Evolutionary conservation across 2,797 vertebrate genomes (phyloP).

Genomic region (Steatocranus sp.): DNA sequence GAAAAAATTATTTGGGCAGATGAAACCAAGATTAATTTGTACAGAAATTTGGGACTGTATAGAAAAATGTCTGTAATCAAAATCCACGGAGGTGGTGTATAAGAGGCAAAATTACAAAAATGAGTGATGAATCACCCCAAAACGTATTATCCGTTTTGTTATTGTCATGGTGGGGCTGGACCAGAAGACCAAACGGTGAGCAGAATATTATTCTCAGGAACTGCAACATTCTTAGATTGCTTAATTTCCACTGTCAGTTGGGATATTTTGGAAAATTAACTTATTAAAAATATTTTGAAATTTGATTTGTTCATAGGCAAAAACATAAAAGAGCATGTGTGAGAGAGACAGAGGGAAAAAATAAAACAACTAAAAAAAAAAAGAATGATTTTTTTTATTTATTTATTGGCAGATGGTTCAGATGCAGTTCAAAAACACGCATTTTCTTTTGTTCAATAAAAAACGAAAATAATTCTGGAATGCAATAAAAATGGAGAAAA

Average conservation of each 20-base stretch:
- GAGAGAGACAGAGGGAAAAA: not conserved
- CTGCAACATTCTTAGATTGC: not conserved
- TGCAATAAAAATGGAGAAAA: not conserved
- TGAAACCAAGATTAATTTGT: not conserved
- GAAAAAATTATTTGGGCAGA: not conserved
- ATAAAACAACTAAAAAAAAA: not conserved
- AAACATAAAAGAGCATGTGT: not conserved
- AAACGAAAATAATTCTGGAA: not conserved
- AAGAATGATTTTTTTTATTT: not conserved
- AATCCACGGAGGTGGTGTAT: not conserved
- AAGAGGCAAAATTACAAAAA: not conserved
- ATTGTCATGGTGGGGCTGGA: not conserved
- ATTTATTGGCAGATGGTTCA: not conserved
- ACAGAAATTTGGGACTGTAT: not conserved
- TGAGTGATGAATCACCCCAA: not conserved
- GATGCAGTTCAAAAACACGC: not conserved
- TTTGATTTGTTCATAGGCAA: not conserved
- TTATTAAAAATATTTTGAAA: not conserved
- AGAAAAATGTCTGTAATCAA: not conserved
- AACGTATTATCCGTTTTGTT: not conserved
- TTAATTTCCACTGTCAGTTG: not conserved
- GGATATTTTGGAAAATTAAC: not conserved
- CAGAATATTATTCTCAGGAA: not conserved
- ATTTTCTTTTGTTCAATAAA: not conserved
- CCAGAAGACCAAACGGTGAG: not conserved